Evolutionary conservation across 2,888 invertebrate genomes (phyloP), one percentile per base, ranked within the genome.

Genomic region (Muschampia plurimacula): DNA sequence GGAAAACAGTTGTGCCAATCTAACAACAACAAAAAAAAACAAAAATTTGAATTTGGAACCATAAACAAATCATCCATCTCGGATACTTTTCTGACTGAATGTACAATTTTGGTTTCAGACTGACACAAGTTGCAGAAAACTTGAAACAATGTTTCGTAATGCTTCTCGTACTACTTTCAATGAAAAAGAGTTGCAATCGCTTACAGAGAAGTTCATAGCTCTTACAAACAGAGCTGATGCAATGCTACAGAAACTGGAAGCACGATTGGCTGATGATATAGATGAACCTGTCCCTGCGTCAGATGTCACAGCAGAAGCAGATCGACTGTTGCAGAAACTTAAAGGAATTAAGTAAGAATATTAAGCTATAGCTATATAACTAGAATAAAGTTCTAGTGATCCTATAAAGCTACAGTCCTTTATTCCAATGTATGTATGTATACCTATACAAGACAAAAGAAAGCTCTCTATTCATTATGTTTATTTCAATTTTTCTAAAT

Each of bases 151-250:
- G 65, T 89, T 93, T 76, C 88, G 89, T 2, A 94, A 94, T 78
- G 84, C 86, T 39, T 87, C 93, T 6, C 89, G 89, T 70, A 81
- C 86, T 1, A 82, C 85, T 4, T 82, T 91, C 67, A 93, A 89
- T 79, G 93, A 93, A 76, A 86, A 84, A 46, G 94, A 94, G 77
- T 77, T 93, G 39, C 89, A 90, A 71, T 91, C 91, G 77, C 80
- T 94, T 59, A 93, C 91, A 0, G 93, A 94, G 76, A 95, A 95
- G 79, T 91, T 94, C 77, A 88, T 94, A 55, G 91, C 88, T 13
- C 78, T 94, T 75, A 93, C 94, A 2, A 89, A 94, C 76, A 84
- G 92, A 75, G 92, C 94, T 0, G 94, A 94, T 73, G 86, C 90
- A 67, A 91, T 91, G n/a, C 84, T 94, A 44, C 90, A 91, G 77